Evolutionary conservation across 2,888 invertebrate species (phyloP).

Genomic region (Prenolepis imparis): DNA sequence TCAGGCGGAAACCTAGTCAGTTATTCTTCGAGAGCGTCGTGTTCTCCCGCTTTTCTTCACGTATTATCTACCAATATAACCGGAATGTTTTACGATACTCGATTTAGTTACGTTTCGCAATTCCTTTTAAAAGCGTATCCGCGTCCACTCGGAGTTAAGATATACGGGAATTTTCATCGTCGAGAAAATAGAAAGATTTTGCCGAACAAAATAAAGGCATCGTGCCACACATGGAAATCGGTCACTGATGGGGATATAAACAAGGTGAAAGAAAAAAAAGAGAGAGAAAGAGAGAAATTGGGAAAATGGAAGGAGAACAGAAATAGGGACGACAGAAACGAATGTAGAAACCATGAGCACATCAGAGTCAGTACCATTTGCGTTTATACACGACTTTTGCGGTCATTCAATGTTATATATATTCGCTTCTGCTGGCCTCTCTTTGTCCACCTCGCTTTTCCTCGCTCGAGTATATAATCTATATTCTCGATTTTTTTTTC

Average conservation of each 20-base stretch:
- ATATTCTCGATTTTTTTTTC: slow-evolving; percentile 37
- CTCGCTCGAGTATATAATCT: slow-evolving; percentile 37
- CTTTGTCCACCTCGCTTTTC: slow-evolving; percentile 56
- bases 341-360: slow-evolving; percentile 31
- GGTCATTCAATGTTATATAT: slow-evolving; percentile 69
- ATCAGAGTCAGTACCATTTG: slow-evolving; percentile 35
- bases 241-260: background rate
- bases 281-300: background rate
- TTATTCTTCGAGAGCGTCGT: slow-evolving; percentile 27
- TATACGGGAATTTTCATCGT: slow-evolving; percentile 40
- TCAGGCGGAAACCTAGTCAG: slow-evolving; percentile 34
- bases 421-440: slow-evolving; percentile 41
- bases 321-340: slow-evolving; percentile 21
- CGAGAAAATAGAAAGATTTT: slow-evolving; percentile 55
- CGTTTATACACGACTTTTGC: slow-evolving; percentile 67
- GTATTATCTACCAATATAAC: slow-evolving; percentile 47
- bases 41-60: background rate
- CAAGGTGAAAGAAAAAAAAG: background rate
- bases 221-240: slow-evolving; percentile 24
- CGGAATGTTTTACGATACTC: slow-evolving; percentile 46
- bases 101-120: slow-evolving; percentile 57
- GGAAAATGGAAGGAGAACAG: background rate
- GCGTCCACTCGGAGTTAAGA: slow-evolving; percentile 41
- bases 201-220: slow-evolving; percentile 38
- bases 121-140: slow-evolving; percentile 31